A percentile compares a stretch with the other conserved stretches of the same genome.
Evolutionary conservation across 2,888 invertebrate species (phyloP).

Genomic region (Lepidocyrtinus sp.): DNA sequence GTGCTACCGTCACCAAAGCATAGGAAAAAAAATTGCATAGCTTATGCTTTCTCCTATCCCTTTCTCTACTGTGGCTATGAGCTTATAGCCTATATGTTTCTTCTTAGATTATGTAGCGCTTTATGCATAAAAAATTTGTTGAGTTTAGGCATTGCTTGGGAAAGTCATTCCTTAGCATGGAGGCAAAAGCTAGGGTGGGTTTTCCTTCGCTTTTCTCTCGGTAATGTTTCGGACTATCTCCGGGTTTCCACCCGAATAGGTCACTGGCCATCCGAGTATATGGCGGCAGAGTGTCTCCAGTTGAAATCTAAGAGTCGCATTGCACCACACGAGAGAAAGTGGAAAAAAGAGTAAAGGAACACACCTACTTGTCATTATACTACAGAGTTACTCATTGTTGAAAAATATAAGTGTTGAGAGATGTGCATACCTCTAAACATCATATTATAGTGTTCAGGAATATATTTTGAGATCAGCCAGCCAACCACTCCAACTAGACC

Average conservation of each 20-base stretch:
- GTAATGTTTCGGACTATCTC: constrained; percentile 17
- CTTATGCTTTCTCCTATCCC: background rate
- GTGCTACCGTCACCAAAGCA: background rate
- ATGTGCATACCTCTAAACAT: background rate
- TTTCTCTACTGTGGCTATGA: background rate
- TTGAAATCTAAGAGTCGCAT: constrained; percentile 61
- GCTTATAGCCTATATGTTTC: constrained; percentile 1
- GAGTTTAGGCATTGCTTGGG: constrained; percentile 1
- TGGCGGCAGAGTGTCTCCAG: constrained; percentile 63
- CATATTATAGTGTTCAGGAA: background rate
- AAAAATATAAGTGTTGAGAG: background rate
- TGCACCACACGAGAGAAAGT: constrained; percentile 53
- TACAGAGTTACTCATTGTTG: constrained; percentile 18
- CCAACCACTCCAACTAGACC: background rate
- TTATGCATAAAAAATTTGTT: constrained; percentile 1
- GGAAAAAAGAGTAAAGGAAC: constrained; percentile 49
- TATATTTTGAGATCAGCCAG: background rate
- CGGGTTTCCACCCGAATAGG: constrained; percentile 49
- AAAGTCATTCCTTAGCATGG: background rate
- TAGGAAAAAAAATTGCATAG: background rate
- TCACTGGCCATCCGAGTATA: constrained; percentile 53
- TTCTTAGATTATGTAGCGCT: background rate
- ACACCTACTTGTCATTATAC: constrained; percentile 59
- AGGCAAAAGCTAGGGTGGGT: background rate
- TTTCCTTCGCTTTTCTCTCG: constrained; percentile 21